A percentile compares a stretch with the other conserved stretches of the same genome.
phyloP scores from a whole-genome alignment of 2,888 invertebrate genomes.

The Apotomis betuletana region DNA sequence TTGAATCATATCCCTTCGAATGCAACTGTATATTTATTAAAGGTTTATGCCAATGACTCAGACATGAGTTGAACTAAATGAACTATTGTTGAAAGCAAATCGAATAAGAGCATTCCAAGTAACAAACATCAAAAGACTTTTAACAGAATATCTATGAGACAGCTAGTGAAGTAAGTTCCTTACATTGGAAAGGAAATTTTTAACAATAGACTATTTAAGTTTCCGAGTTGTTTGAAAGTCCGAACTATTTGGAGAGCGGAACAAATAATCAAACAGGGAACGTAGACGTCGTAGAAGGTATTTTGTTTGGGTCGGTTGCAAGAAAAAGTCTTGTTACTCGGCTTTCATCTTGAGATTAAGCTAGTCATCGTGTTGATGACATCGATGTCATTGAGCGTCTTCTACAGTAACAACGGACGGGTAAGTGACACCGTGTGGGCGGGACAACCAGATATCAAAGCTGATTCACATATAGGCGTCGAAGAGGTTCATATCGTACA shows the following conservation, averaged over 20 bases:
- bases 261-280: constrained; percentile 33
- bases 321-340: constrained; percentile 6
- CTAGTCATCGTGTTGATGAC: constrained; percentile 30
- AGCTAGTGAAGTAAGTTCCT: constrained; percentile 24
- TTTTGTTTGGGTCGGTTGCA: constrained; percentile 6
- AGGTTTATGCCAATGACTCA: constrained; percentile 41
- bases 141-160: constrained; percentile 24
- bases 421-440: constrained; percentile 37
- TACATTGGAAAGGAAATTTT: constrained; percentile 20
- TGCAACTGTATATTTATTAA: constrained; percentile 56
- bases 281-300: background rate
- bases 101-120: constrained; percentile 19
- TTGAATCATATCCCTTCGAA: constrained; percentile 63
- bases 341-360: constrained; percentile 8
- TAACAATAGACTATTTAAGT: constrained; percentile 34
- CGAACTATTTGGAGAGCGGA: constrained; percentile 30
- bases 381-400: constrained; percentile 32
- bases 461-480: constrained; percentile 27
- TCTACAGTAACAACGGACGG: constrained; percentile 20
- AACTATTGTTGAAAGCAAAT: constrained; percentile 39
- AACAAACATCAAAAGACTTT: constrained; percentile 22
- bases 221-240: constrained; percentile 35
- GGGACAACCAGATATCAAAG: constrained; percentile 28
- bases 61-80: constrained; percentile 21
- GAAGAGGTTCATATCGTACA: constrained; percentile 28